These are phyloP conservation scores for Pelodytes ibericus DNA, from an alignment of 2,797 vertebrate genomes.

Conservation along the genomic window DNA sequence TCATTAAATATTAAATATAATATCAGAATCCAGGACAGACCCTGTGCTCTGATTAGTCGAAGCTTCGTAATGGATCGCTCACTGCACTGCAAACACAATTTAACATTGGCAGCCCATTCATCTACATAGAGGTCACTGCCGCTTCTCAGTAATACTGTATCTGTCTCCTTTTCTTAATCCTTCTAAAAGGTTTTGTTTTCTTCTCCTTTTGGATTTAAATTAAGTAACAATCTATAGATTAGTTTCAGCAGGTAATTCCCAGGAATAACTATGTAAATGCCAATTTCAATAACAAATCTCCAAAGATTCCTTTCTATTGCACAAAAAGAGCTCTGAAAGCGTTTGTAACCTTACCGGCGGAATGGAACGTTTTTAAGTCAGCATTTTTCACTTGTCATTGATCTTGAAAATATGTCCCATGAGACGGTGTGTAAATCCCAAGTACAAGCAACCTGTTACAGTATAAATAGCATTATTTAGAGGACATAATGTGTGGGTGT, in stretches of 20 bases:
- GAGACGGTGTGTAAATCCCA: not conserved
- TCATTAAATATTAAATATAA: conserved; percentile 9
- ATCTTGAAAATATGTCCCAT: conserved; percentile 11
- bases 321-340: conserved; percentile 2
- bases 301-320: conserved; percentile 3
- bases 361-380: conserved; percentile 7
- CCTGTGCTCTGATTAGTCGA: not conserved
- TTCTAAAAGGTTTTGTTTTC: not conserved
- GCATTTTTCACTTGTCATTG: conserved; percentile 25
- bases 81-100: conserved; percentile 9
- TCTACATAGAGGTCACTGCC: conserved; percentile 15
- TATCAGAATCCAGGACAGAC: not conserved
- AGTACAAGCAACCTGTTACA: not conserved
- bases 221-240: conserved; percentile 10
- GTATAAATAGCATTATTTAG: conserved; percentile 5
- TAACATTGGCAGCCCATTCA: conserved; percentile 12
- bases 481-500: not conserved
- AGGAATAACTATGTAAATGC: conserved; percentile 11
- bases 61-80: not conserved
- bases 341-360: conserved; percentile 1
- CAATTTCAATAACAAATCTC: not conserved
- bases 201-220: conserved; percentile 14
- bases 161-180: conserved; percentile 8
- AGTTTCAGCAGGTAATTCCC: not conserved
- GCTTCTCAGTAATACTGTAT: not conserved